Base-by-base conservation (phyloP, 1,140 invertebrate species). In the Magallana gigas region DNA sequence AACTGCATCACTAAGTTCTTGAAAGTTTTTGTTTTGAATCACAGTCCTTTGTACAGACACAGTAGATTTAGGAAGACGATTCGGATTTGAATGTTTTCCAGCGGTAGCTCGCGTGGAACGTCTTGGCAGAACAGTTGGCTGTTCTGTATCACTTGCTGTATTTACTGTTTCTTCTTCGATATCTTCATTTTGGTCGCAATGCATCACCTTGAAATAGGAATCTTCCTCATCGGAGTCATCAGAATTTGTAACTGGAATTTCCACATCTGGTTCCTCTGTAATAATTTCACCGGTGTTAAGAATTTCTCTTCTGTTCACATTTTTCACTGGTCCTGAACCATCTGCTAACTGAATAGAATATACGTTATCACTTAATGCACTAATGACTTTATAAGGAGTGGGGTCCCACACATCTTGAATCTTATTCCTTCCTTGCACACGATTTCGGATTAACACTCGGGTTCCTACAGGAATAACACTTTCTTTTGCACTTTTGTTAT, bases 21-120 rank as follows among this genome's bases (percentile, higher is more conserved):
- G 76, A 80, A 80, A 80, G 76, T 48, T 48, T 48, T 48, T 48
- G 36, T 48, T 48, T 48, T 48, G 36, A 48, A 48, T 5, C 36
- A 48, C 36, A 48, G 36, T 48, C 1, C 36, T 48, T 48, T 48
- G 36, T 1, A 48, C 36, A 48, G 36, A 48, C 36, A 48, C 36
- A 48, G 71, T 71, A 29, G 85, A 86, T 59, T 60, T 58, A 9
- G 68, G 85, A 16, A 86, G 58, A 59, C n/a, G 71, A 81, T 80
- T 14, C 12, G 57, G 57, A 23, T 86, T 86, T 1, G 57, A 81
- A 60, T 86, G 85, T 48, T 86, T 80, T 80, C 68, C 85, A 18
- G 85, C 85, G 16, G 71, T 23, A 23, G 23, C 23, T 23, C 23
- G 23, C 23, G 23, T 23, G 23, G 23, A 23, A 23, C 23, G 23